Evolutionary conservation across 2,797 vertebrate genomes (phyloP).

Genomic region (Alcedo atthis): DNA sequence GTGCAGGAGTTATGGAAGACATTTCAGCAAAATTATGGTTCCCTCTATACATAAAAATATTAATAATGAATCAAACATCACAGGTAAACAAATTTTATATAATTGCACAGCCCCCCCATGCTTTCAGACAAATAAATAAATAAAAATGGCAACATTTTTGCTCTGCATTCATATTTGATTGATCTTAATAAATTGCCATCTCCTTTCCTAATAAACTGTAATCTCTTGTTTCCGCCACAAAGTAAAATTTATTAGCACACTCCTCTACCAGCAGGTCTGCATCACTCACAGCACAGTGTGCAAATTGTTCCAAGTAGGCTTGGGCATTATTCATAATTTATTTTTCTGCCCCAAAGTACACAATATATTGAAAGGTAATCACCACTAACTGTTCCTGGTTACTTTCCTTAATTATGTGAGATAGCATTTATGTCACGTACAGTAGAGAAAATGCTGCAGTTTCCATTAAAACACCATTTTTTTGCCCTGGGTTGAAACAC

Average conservation of each 20-base stretch:
- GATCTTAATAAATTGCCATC: conserved; percentile 73
- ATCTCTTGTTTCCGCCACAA: conserved; percentile 73
- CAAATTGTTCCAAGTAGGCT: conserved; percentile 60
- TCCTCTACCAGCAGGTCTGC: conserved; percentile 56
- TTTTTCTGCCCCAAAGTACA: conserved; percentile 72
- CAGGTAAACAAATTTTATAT: conserved; percentile 64
- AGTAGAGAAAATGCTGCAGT: conserved; percentile 15
- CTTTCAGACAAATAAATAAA: conserved; percentile 61
- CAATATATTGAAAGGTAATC: conserved; percentile 66
- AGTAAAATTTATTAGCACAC: conserved; percentile 68
- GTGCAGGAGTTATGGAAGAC: conserved; percentile 66
- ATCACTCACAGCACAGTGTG: conserved; percentile 52
- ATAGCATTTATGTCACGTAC: conserved; percentile 35
- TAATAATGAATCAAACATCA: conserved; percentile 71
- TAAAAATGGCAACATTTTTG: conserved; percentile 22
- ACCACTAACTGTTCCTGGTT: conserved; percentile 31
- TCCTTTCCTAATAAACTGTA: conserved; percentile 73
- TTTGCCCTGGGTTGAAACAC: conserved; percentile 6
- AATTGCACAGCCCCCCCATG: not conserved
- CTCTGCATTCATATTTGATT: conserved; percentile 49
- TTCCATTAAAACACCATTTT: conserved; percentile 9
- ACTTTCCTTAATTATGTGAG: conserved; percentile 52
- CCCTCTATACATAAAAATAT: conserved; percentile 69
- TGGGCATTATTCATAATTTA: conserved; percentile 69
- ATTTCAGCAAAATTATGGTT: conserved; percentile 67